phyloP scores from a whole-genome alignment of 2,113 vertebrate genomes.

The Benitochromis conjunctus region DNA sequence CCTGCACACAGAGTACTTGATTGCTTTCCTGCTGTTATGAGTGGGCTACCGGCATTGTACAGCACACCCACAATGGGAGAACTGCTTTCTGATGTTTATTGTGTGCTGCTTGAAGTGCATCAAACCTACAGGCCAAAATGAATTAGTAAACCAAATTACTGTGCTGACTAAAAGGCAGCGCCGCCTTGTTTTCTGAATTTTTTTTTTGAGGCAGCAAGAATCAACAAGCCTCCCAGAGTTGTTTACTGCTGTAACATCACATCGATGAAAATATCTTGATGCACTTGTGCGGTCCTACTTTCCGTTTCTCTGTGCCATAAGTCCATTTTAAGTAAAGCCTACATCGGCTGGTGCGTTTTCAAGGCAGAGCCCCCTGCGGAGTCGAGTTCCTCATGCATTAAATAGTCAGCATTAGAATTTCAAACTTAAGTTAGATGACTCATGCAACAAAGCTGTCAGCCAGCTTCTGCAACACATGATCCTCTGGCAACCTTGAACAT shows the following conservation, averaged over 20 bases:
- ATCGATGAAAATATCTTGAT: neutral
- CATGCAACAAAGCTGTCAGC: neutral
- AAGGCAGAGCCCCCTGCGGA: neutral
- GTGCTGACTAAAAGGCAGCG: neutral
- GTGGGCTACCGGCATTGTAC: neutral
- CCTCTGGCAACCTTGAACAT: neutral
- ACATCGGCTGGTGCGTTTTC: neutral
- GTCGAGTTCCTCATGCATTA: slow-evolving; percentile 1
- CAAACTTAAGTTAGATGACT: neutral
- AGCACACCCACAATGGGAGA: neutral
- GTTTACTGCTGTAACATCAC: neutral
- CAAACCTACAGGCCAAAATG: neutral
- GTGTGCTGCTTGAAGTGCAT: neutral
- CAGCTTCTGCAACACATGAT: neutral
- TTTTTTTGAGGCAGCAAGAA: neutral
- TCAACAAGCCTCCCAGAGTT: neutral
- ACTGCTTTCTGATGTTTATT: neutral
- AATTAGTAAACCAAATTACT: slow-evolving; percentile 8
- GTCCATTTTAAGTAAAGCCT: neutral
- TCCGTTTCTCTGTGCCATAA: neutral
- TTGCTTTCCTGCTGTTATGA: neutral
- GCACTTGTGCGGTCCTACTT: neutral
- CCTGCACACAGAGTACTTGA: neutral
- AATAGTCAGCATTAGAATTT: slow-evolving; percentile 4
- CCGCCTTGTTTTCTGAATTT: neutral